Evolutionary conservation across 2,797 vertebrate species (phyloP).

Genomic region (Lacerta bilineata): DNA sequence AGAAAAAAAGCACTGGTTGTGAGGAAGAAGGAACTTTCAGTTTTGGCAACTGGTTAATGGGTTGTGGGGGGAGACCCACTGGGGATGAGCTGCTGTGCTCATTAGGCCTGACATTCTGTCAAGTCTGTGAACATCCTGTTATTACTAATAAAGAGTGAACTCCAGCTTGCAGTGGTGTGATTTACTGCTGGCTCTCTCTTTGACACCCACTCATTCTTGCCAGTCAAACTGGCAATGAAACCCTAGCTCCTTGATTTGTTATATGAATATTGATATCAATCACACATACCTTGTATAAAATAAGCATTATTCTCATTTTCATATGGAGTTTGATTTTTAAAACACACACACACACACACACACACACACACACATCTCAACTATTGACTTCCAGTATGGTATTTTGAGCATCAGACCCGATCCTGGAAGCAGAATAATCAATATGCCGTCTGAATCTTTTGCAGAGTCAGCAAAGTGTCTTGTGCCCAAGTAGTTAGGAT

Average conservation of each 20-base stretch:
- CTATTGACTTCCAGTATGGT: neutral
- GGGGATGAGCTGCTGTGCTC: too few species aligned
- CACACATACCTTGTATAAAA: neutral
- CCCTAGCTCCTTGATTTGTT: neutral
- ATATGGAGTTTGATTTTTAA: neutral
- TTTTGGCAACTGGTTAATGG: too few species aligned
- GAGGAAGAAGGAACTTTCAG: too few species aligned
- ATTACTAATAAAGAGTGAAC: too few species aligned
- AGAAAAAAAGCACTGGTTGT: too few species aligned
- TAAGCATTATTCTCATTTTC: rapidly evolving
- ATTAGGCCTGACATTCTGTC: too few species aligned
- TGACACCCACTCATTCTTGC: neutral
- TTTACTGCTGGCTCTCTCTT: too few species aligned
- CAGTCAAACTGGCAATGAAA: neutral
- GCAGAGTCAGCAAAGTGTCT: neutral
- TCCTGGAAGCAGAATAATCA: neutral
- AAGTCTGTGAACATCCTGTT: too few species aligned
- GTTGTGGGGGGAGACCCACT: too few species aligned
- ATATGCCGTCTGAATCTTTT: neutral
- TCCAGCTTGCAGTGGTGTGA: too few species aligned
- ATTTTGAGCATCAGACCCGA: neutral
- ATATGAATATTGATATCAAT: neutral
- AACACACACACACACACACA: too few species aligned
- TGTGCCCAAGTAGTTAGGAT: neutral
- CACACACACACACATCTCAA: too few species aligned